Evolutionary conservation across 2,888 invertebrate genomes (phyloP).

Genomic region (Leucophora obtusa): DNA sequence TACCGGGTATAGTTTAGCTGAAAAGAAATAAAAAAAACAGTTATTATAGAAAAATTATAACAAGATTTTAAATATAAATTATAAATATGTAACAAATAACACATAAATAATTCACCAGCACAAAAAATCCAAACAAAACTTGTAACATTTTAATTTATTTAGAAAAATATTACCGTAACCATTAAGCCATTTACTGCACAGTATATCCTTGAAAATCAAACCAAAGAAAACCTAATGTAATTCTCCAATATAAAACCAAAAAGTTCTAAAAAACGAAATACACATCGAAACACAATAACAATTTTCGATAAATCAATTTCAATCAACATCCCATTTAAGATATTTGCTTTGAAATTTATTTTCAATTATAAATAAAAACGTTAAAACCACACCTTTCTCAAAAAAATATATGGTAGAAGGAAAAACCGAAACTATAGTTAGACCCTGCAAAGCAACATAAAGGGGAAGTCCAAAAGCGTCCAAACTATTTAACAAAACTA

Average conservation of each 20-base stretch:
- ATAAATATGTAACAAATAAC: not conserved
- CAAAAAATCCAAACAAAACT: not conserved
- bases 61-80: slow-evolving; percentile 18
- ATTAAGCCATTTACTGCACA: slow-evolving; percentile 1
- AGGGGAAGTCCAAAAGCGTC: slow-evolving; percentile 32
- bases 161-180: slow-evolving; percentile 15
- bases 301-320: slow-evolving; percentile 59
- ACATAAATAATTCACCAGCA: not conserved
- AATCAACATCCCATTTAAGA: slow-evolving; percentile 57
- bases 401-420: slow-evolving; percentile 8
- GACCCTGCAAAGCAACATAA: not conserved
- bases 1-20: slow-evolving; percentile 11
- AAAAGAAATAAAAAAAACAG: slow-evolving; percentile 16
- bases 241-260: not conserved
- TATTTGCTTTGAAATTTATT: slow-evolving; percentile 56
- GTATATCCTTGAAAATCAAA: not conserved
- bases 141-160: slow-evolving; percentile 41
- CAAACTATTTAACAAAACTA: slow-evolving; percentile 45
- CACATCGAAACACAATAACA: not conserved
- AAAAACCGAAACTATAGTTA: slow-evolving; percentile 4
- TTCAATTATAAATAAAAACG: slow-evolving; percentile 45
- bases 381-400: slow-evolving; percentile 47
- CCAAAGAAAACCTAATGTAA: not conserved
- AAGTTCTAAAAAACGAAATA: slow-evolving; percentile 1
- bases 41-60: slow-evolving; percentile 17